Conservation (phyloP, 2,113 vertebrate genomes). For the Oreochromis aureus region DNA sequence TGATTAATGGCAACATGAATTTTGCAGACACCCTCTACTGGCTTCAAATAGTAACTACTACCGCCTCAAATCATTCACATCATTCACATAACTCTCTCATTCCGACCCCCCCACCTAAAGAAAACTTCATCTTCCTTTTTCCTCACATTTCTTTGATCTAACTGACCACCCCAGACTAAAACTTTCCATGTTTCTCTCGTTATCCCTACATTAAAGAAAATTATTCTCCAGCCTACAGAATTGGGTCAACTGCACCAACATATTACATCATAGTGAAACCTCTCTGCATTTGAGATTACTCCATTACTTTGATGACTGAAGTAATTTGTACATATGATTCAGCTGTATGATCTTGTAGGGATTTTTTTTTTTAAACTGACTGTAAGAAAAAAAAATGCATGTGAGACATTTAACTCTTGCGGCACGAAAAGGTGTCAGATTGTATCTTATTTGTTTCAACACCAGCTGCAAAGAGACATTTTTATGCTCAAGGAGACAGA, state of each 20-base stretch:
- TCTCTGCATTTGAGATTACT: background rate
- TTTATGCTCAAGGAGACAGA: background rate
- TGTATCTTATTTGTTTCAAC: background rate
- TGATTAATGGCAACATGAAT: conserved; percentile 61
- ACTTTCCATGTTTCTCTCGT: conserved; percentile 27
- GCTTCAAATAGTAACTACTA: conserved; percentile 56
- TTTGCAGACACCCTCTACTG: conserved; percentile 65
- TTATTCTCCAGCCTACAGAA: conserved; percentile 40
- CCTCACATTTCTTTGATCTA: conserved; percentile 6
- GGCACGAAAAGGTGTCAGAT: background rate
- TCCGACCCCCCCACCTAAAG: fast-evolving
- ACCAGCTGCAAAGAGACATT: background rate
- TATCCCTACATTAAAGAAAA: conserved; percentile 40
- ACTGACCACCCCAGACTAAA: conserved; percentile 33
- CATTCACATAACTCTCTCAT: conserved; percentile 4
- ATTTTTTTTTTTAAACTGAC: background rate
- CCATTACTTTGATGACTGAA: conserved; percentile 45
- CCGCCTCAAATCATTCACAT: conserved; percentile 32
- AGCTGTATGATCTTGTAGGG: conserved; percentile 1
- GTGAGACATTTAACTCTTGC: background rate
- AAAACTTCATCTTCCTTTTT: background rate
- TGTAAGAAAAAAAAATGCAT: background rate
- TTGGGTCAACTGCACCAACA: conserved; percentile 45
- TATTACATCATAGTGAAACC: conserved; percentile 39
- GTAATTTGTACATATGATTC: conserved; percentile 29